phyloP scores from a whole-genome alignment of 2,113 vertebrate species.

The Syngnathoides biaculeatus region DNA sequence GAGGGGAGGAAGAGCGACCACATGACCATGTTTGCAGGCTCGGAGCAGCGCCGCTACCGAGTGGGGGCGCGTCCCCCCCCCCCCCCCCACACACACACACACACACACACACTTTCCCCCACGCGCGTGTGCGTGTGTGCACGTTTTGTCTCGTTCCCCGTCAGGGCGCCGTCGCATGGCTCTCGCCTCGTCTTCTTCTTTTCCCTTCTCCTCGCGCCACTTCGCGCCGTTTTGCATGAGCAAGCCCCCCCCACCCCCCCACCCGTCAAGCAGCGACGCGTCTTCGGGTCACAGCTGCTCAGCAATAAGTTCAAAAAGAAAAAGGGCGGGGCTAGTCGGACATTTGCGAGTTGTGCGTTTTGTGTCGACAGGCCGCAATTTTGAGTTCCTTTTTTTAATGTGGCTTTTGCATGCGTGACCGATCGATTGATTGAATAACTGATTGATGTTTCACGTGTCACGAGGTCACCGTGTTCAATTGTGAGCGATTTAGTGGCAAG shows the following conservation, averaged over 20 bases:
- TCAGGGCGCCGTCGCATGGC: conserved; percentile 1
- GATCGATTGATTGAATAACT: neutral
- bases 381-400: conserved; percentile 16
- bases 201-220: neutral
- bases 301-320: conserved; percentile 15
- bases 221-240: conserved; percentile 38
- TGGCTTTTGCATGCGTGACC: conserved; percentile 45
- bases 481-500: neutral
- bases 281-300: conserved; percentile 15
- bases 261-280: neutral
- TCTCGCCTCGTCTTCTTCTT: conserved; percentile 7
- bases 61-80: too few species aligned
- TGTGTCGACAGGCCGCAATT: conserved; percentile 24
- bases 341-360: conserved; percentile 11
- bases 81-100: too few species aligned
- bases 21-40: neutral
- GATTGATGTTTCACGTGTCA: neutral
- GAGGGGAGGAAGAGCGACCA: conserved; percentile 25
- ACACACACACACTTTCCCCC: too few species aligned
- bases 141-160: neutral
- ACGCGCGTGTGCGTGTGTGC: neutral
- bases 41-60: neutral
- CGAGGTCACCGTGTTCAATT: neutral
- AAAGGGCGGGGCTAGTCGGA: neutral
- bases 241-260: conserved; percentile 17